These are phyloP conservation scores for Lordiphosa clarofinis DNA, from an alignment of 1,140 invertebrate genomes.

Conservation along the genomic window DNA sequence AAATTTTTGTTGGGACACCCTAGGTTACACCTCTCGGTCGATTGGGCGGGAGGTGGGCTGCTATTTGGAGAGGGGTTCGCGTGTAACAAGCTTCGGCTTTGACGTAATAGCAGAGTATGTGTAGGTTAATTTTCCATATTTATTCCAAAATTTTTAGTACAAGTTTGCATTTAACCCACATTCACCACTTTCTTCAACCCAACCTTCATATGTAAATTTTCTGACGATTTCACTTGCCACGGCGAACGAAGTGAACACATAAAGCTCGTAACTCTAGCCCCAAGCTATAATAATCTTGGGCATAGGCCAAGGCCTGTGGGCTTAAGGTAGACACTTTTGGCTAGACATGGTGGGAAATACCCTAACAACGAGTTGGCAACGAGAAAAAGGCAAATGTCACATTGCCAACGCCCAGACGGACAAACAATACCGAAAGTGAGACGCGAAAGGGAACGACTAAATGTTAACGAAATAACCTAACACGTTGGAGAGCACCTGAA, in stretches of 20 bases:
- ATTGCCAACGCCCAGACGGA: conserved; percentile 29
- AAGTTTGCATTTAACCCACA: conserved; percentile 52
- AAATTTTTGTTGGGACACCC: no score
- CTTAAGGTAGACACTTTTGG: conserved; percentile 6
- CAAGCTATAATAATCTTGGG: conserved; percentile 43
- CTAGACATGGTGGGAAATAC: conserved; percentile 10
- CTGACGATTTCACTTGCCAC: no score
- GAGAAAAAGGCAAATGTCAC: conserved; percentile 37
- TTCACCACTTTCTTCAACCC: background rate
- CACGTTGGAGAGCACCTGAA: conserved; percentile 28
- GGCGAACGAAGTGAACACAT: no score
- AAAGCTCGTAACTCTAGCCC: conserved; percentile 21
- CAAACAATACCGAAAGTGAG: conserved; percentile 25
- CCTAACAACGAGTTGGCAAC: conserved; percentile 13
- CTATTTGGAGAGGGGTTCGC: no score
- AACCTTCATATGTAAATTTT: conserved; percentile 49
- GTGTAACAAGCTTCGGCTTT: no score
- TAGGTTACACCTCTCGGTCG: no score
- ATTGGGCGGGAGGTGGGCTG: no score
- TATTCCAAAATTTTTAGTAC: conserved; percentile 44
- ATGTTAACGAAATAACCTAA: no score
- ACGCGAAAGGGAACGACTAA: conserved; percentile 20
- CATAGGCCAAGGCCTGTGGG: conserved; percentile 29
- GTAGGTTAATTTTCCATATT: conserved; percentile 14
- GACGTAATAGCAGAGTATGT: conserved; percentile 21